These are phyloP conservation scores for Oasisia sp. DNA, from an alignment of 2,888 invertebrate genomes.

Conservation along the genomic window DNA sequence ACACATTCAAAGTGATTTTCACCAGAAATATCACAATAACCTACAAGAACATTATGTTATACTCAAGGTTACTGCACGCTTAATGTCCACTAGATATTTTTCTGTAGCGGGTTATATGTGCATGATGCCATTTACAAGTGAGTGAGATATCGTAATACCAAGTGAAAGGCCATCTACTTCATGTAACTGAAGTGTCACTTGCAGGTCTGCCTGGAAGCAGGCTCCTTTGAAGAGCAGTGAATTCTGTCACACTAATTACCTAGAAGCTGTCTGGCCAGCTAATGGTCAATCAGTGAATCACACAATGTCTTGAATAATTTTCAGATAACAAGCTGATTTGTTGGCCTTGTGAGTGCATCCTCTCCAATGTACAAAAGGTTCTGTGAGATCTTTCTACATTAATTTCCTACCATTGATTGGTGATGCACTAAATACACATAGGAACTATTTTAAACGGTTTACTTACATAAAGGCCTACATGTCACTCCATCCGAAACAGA, in stretches of 20 bases:
- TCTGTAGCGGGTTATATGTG: neutral
- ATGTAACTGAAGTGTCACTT: neutral
- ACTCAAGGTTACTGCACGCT: neutral
- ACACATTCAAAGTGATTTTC: neutral
- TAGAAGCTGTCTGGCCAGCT: neutral
- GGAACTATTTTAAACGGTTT: no score
- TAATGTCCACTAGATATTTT: neutral
- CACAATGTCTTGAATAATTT: neutral
- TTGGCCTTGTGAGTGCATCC: no score
- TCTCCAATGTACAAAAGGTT: no score
- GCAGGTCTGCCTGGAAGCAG: neutral
- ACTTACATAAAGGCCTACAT: no score
- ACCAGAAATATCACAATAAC: neutral
- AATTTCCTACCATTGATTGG: no score
- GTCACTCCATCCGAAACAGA: no score
- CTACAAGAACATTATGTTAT: neutral
- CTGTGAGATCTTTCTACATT: no score
- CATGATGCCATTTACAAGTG: neutral
- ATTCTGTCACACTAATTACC: neutral
- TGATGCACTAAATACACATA: no score
- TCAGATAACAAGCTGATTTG: neutral
- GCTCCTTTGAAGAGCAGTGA: neutral
- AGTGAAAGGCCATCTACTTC: neutral
- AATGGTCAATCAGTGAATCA: neutral
- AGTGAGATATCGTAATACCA: neutral